Evolutionary conservation across 2,888 invertebrate genomes (phyloP), one percentile per base, ranked within the genome.

Genomic region (Scaptomyza tumidula): DNA sequence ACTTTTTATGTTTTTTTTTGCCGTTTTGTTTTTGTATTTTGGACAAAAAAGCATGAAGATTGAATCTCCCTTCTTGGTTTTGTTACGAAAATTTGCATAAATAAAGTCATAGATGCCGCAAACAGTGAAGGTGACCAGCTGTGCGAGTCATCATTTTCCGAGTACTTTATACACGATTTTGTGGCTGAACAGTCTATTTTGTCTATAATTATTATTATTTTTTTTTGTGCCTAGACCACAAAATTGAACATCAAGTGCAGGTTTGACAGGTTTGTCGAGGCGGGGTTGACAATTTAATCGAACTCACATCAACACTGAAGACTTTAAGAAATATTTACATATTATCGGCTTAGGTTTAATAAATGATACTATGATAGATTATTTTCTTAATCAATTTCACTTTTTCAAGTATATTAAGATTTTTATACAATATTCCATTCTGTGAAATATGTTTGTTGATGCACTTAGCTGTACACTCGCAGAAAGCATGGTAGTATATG

Each of bases 391-490:
- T 24, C 24, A 3, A 0, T 24, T 24, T 24, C 3, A 24, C 24
- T 24, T 24, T 24, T 24, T 24, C 4, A 24, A 24, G 24, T 24
- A 24, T 24, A 24, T 24, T 24, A 24, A 24, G 24, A 24, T 2
- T 2, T 2, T 24, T 24, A 24, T 2, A 0, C 3, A 24, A 29
- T 29, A 29, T 29, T 29, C 1, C n/a, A 37, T 37, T n/a, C 37
- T 37, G n/a, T 6, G 6, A 9, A 2, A 7, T 14, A 39, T 9
- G 14, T 9, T 43, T 59, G 27, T 45, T 49, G 57, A 49, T 66
- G 76, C 80, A 69, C 85, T 70, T 78, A 80, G 85, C 62, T 83
- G 80, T 84, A 77, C 39, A 58, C 64, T 53, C 27, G 57, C 35
- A 57, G 54, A 73, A 74, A 74, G 0, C 10, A 16, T 84, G 80